phyloP scores from a whole-genome alignment of 2,797 vertebrate genomes.

The Eospalax fontanierii region DNA sequence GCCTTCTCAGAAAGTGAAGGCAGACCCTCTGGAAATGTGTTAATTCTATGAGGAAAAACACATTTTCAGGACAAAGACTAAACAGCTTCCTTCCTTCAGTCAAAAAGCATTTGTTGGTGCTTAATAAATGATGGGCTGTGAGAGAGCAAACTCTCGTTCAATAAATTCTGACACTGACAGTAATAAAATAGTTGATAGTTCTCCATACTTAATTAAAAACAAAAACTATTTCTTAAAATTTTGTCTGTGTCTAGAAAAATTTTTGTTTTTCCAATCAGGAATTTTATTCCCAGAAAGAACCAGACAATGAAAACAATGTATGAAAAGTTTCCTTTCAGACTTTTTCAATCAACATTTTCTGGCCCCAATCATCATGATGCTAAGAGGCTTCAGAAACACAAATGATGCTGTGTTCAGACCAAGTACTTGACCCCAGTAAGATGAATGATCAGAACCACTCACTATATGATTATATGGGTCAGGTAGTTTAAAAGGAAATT shows the following conservation, averaged over 20 bases:
- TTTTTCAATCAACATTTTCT: slow-evolving; percentile 67
- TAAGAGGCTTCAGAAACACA: slow-evolving; percentile 76
- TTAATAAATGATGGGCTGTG: slow-evolving; percentile 23
- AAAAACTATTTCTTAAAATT: slow-evolving; percentile 64
- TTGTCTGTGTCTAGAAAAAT: slow-evolving; percentile 67
- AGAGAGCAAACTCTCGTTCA: slow-evolving; percentile 49
- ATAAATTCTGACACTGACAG: neutral
- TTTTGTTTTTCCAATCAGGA: slow-evolving; percentile 60
- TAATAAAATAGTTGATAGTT: slow-evolving; percentile 38
- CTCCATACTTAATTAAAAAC: slow-evolving; percentile 63
- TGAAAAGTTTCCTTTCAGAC: slow-evolving; percentile 77
- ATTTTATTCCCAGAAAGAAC: slow-evolving; percentile 68
- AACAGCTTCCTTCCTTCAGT: neutral
- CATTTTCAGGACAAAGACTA: neutral
- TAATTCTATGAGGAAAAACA: neutral
- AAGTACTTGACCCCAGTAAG: slow-evolving; percentile 70
- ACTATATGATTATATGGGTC: slow-evolving; percentile 84
- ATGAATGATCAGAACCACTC: slow-evolving; percentile 81
- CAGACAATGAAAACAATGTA: slow-evolving; percentile 78
- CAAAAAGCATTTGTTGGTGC: neutral
- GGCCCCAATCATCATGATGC: slow-evolving; percentile 67
- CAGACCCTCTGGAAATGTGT: neutral
- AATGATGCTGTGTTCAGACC: slow-evolving; percentile 80
- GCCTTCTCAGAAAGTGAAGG: neutral
- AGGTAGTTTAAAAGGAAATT: slow-evolving; percentile 86